phyloP scores from a whole-genome alignment of 2,797 vertebrate genomes.

The Tokudaia tokunoshimensis region DNA sequence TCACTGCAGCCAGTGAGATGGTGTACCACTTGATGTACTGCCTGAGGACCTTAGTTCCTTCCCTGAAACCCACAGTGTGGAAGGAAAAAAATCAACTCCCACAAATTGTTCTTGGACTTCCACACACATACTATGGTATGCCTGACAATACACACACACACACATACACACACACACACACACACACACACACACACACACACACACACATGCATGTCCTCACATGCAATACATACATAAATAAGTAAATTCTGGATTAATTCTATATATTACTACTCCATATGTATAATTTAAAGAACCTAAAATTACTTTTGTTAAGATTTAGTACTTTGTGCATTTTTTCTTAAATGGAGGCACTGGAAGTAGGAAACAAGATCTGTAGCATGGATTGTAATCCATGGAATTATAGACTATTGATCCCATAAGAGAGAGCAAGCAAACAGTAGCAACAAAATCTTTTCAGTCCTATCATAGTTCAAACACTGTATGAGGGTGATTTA shows the following conservation, averaged over 20 bases:
- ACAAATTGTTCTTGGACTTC: background rate
- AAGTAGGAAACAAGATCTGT: background rate
- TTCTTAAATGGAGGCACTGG: background rate
- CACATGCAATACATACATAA: background rate
- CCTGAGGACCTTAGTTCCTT: background rate
- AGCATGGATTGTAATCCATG: background rate
- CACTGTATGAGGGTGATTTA: background rate
- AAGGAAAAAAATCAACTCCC: background rate
- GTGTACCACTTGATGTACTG: background rate
- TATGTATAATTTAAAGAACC: background rate
- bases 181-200: background rate
- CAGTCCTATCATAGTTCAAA: background rate
- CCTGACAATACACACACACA: background rate
- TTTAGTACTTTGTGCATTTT: background rate
- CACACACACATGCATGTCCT: accelerated
- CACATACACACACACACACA: no score
- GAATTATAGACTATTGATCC: background rate
- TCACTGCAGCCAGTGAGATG: background rate
- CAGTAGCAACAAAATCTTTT: background rate
- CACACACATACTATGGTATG: background rate
- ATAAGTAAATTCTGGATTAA: background rate
- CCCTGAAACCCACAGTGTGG: background rate
- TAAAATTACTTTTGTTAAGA: background rate
- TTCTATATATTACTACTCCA: background rate
- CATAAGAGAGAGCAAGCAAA: background rate